A percentile compares a stretch with the other conserved stretches of the same genome.
Evolutionary conservation across 2,797 vertebrate genomes (phyloP).

Genomic region (Spinibarbus caldwelli): DNA sequence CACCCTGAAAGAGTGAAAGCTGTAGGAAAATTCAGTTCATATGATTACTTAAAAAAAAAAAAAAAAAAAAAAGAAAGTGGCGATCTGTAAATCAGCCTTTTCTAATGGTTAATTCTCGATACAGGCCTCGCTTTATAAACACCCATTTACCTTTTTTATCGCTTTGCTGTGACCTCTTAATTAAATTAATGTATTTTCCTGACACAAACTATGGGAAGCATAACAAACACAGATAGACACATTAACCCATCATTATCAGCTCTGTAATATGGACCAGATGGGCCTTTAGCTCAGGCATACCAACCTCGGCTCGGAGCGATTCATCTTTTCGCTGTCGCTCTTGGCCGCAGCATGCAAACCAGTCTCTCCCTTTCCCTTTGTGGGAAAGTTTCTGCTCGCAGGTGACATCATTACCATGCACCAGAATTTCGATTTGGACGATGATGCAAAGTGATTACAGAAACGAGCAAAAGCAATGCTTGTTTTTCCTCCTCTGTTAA

Average conservation of each 20-base stretch:
- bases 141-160: constrained; percentile 64
- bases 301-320: constrained; percentile 78
- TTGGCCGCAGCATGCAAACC: constrained; percentile 55
- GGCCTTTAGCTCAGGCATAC: constrained; percentile 81
- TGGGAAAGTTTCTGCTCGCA: constrained; percentile 51
- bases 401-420: constrained; percentile 26
- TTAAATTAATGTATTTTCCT: constrained; percentile 82
- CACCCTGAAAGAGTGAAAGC: not conserved
- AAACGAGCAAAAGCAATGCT: constrained; percentile 1
- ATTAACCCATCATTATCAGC: constrained; percentile 85
- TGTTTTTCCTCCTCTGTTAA: constrained; percentile 28
- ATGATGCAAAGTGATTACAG: not conserved
- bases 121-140: constrained; percentile 65
- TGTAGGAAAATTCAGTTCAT: constrained; percentile 4
- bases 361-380: constrained; percentile 30
- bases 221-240: constrained; percentile 85
- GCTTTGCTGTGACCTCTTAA: constrained; percentile 77
- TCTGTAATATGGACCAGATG: constrained; percentile 93
- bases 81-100: constrained; percentile 34
- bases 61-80: not conserved
- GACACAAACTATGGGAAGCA: constrained; percentile 78
- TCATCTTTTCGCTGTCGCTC: constrained; percentile 61
- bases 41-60: not conserved
- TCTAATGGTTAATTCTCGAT: constrained; percentile 33
- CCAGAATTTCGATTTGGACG: not conserved